Evolutionary conservation across 2,113 vertebrate genomes (phyloP), one percentile per base, ranked within the genome.

Genomic region (Leptosomus discolor): DNA sequence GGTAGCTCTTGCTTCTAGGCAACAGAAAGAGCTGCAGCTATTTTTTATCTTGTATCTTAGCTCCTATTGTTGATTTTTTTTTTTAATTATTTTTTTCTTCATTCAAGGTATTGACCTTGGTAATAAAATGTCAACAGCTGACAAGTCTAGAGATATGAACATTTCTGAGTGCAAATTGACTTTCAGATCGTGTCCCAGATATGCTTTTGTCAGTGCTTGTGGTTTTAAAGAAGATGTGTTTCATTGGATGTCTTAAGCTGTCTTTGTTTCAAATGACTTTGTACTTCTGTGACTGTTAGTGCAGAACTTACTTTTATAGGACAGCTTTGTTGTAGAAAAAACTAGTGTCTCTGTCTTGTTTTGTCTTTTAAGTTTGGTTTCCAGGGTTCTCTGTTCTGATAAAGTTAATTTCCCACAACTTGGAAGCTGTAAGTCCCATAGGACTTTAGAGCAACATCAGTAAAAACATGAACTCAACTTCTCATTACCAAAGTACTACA

Each of bases 401-500:
- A 58, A 83, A 76, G 76, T 88, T 94, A 7, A 13, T 75, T 96
- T 97, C 90, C 93, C 90, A 90, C 45, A 94, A 36, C 51, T 64
- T 85, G 60, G 89, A 85, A 91, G 22, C 75, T 23, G 2, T 74
- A 37, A 88, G 50, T 88, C 88, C 90, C 91, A 54, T 81, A 88
- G 93, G 91, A 71, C 70, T 78, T 70, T 20, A 54, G 54, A 92
- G 95, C 79, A 97, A 86, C 82, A 86, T 68, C 71, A 92, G n/a
- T 67, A 85, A 82, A 81, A 90, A 15, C 58, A 82, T 12, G 19
- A 36, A 70, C 57, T 92, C 26, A 1, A 5, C 60, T 96, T 95
- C 53, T 91, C 73, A 34, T 92, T 65, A 84, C 71, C 10, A 9
- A 43, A 90, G 27, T 30, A 29, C 46, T 24, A 46, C 36, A 61